Percentiles rank a stretch among this genome's conserved stretches.
phyloP scores from a whole-genome alignment of 2,113 vertebrate genomes.

The Dinomys branickii region DNA sequence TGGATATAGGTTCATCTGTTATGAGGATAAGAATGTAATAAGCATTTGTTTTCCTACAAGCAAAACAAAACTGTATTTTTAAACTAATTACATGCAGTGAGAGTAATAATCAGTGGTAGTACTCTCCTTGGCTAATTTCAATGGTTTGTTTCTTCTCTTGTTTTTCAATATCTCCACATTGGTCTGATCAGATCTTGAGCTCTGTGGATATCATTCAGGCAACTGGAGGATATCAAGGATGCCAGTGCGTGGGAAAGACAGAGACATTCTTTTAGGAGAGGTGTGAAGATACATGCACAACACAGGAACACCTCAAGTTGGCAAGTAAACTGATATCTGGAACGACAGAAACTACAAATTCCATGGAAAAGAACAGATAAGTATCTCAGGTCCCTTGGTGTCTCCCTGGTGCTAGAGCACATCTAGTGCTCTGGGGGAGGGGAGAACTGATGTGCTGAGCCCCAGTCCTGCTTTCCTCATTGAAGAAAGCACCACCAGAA shows the following conservation, averaged over 20 bases:
- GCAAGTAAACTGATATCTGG: background rate
- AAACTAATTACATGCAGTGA: background rate
- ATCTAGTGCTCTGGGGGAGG: background rate
- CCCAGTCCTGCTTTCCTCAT: background rate
- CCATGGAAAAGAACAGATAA: background rate
- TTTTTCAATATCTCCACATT: conserved; percentile 9
- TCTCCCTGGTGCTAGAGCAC: background rate
- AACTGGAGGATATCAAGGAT: background rate
- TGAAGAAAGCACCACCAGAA: background rate
- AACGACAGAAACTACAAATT: background rate
- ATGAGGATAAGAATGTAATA: background rate
- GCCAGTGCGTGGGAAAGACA: background rate
- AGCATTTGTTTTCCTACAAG: conserved; percentile 7
- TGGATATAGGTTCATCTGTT: background rate
- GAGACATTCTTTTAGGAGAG: no score
- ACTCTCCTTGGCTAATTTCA: background rate
- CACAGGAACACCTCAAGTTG: background rate
- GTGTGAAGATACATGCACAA: background rate
- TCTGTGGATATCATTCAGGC: background rate
- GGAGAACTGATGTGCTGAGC: background rate
- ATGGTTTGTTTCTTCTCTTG: background rate
- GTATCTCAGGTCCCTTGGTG: background rate
- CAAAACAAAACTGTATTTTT: background rate
- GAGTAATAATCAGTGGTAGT: background rate
- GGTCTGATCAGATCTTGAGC: background rate